Conservation (phyloP, 2,113 vertebrate genomes). For the Felis catus region F.catus_Fca126_mat1.0 CM031420.1:1094501-1095000, state of each 20-base stretch:
- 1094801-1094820: neutral
- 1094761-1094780: neutral
- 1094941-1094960: neutral
- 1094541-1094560: neutral
- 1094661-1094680: neutral
- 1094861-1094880: neutral
- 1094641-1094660: neutral
- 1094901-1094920: neutral
- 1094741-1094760: neutral
- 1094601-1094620: neutral
- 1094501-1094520: neutral
- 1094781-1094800: neutral
- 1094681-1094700: neutral
- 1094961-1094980: neutral
- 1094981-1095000: neutral
- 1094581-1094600: neutral
- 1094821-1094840: constrained; percentile 15
- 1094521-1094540: neutral
- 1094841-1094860: neutral
- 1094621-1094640: neutral
- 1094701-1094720: neutral
- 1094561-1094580: too few species aligned
- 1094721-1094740: neutral
- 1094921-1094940: neutral
- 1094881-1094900: neutral